These are phyloP conservation scores for Ceriagrion tenellum DNA, from an alignment of 2,888 invertebrate genomes.

Conservation along the genomic window DNA sequence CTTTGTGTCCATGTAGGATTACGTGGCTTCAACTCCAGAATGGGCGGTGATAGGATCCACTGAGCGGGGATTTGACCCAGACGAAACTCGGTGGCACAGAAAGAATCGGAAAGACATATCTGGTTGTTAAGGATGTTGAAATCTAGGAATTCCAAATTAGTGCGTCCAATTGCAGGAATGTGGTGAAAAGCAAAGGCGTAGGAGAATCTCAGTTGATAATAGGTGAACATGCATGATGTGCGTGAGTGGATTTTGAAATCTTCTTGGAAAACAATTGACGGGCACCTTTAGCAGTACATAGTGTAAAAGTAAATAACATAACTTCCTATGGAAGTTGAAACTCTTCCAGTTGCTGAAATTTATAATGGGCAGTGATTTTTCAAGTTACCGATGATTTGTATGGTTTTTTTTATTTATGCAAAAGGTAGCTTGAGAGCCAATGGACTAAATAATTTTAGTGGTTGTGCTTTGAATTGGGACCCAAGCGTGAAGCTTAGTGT, in stretches of 20 bases:
- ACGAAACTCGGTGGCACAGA: conserved; percentile 78
- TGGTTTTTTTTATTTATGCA: conserved; percentile 59
- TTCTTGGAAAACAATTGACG: not conserved
- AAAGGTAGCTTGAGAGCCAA: conserved; percentile 47
- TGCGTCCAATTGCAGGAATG: not conserved
- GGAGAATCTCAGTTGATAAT: conserved; percentile 47
- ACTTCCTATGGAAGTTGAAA: conserved; percentile 60
- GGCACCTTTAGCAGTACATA: conserved; percentile 27
- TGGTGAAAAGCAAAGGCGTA: not conserved
- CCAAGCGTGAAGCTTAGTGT: conserved; percentile 46
- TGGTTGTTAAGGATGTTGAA: conserved; percentile 74
- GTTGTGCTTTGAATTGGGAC: conserved; percentile 20
- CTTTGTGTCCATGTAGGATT: conserved; percentile 78
- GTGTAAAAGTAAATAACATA: conserved; percentile 29
- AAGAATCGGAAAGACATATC: conserved; percentile 75
- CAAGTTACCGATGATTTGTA: conserved; percentile 43
- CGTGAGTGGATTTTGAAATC: not conserved
- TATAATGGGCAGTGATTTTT: conserved; percentile 31
- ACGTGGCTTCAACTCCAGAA: conserved; percentile 79
- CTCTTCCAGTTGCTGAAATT: conserved; percentile 26
- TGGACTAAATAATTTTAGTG: conserved; percentile 6
- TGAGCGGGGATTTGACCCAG: conserved; percentile 81
- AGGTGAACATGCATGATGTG: not conserved
- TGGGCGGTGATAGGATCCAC: conserved; percentile 81
- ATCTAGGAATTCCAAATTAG: conserved; percentile 16